Evolutionary conservation across 2,888 invertebrate species (phyloP).

Genomic region (Drosophila acutilabella): DNA sequence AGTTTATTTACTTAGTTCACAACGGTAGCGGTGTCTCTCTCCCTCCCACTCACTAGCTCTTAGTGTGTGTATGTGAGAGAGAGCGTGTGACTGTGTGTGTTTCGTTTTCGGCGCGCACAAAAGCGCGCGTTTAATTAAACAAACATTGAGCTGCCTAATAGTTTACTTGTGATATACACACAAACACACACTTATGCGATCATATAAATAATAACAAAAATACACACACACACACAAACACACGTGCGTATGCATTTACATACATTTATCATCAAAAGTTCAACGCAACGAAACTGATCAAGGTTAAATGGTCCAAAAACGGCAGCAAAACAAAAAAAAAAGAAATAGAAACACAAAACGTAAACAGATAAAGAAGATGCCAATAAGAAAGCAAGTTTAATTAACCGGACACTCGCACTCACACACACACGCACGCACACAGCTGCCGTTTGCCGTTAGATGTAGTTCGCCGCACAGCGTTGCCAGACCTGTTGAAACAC

Average conservation of each 20-base stretch:
- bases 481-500: conserved; percentile 31
- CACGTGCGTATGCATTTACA: conserved; percentile 29
- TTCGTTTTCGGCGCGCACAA: conserved; percentile 32
- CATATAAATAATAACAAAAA: conserved; percentile 21
- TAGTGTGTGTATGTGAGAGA: not conserved
- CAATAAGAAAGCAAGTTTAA: conserved; percentile 66
- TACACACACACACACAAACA: conserved; percentile 18
- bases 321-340: conserved; percentile 40
- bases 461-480: conserved; percentile 14
- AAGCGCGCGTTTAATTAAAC: conserved; percentile 51
- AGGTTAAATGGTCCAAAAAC: conserved; percentile 64
- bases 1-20: conserved; percentile 32
- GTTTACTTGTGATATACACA: conserved; percentile 37
- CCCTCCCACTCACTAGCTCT: not conserved
- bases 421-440: conserved; percentile 7
- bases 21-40: not conserved
- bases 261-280: conserved; percentile 69
- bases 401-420: conserved; percentile 43
- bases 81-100: conserved; percentile 9
- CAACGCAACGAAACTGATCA: conserved; percentile 70
- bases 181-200: conserved; percentile 7
- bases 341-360: conserved; percentile 35
- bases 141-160: conserved; percentile 53
- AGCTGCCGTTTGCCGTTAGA: conserved; percentile 37
- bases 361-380: conserved; percentile 49